Evolutionary conservation across 2,888 invertebrate species (phyloP).

Genomic region (Caenorhabditis parvicauda): DNA sequence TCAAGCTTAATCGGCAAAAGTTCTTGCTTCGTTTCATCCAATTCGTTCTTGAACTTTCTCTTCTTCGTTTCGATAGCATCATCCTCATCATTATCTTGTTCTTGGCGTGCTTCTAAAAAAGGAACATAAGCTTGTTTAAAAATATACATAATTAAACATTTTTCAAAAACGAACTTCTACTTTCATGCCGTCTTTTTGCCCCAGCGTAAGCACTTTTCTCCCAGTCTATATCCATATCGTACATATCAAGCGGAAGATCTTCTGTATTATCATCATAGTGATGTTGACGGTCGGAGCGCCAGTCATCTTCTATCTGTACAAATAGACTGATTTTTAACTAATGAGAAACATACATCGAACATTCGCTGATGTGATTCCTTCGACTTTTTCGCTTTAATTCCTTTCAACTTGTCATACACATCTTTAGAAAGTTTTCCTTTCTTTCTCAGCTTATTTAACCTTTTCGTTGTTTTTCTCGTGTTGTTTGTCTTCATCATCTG

Average conservation of each 20-base stretch:
- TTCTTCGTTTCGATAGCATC: slow-evolving; percentile 35
- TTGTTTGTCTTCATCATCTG: slow-evolving; percentile 40
- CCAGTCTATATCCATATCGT: slow-evolving; percentile 54
- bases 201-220: slow-evolving; percentile 40
- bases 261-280: slow-evolving; percentile 44
- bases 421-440: slow-evolving; percentile 33
- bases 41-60: slow-evolving; percentile 34
- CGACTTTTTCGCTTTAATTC: slow-evolving; percentile 34
- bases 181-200: slow-evolving; percentile 26
- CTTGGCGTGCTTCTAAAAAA: slow-evolving; percentile 15
- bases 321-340: neutral
- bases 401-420: slow-evolving; percentile 31
- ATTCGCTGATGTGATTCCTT: slow-evolving; percentile 26
- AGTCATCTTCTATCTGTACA: slow-evolving; percentile 53
- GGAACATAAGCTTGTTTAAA: neutral
- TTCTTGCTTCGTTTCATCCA: slow-evolving; percentile 38
- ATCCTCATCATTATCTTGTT: slow-evolving; percentile 19
- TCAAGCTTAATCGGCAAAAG: slow-evolving; percentile 57
- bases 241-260: slow-evolving; percentile 51
- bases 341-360: slow-evolving; percentile 22
- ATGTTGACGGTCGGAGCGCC: slow-evolving; percentile 35
- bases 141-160: neutral
- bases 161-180: slow-evolving; percentile 8
- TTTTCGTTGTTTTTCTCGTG: slow-evolving; percentile 32
- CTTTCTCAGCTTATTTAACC: slow-evolving; percentile 30